A percentile compares a stretch with the other conserved stretches of the same genome.
Evolutionary conservation across 2,113 vertebrate genomes (phyloP).

Genomic region (Ophthalmolycus amberensis): DNA sequence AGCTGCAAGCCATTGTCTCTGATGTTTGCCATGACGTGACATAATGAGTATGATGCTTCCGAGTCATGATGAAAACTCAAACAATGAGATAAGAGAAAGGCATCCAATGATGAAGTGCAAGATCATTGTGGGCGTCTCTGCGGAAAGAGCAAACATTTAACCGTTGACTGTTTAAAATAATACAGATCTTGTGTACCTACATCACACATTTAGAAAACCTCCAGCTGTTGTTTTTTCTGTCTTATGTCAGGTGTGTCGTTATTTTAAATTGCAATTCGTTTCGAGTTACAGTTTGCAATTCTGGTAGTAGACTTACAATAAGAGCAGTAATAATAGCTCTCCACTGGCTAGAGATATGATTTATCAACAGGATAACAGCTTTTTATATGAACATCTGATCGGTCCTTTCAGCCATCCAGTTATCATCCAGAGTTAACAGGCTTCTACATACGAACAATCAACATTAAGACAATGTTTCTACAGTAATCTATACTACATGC

Average conservation of each 20-base stretch:
- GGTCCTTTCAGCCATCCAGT: not conserved
- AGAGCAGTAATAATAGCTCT: not conserved
- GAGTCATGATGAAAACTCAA: not conserved
- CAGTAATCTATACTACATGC: not conserved
- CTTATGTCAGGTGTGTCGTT: not conserved
- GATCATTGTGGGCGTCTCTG: not conserved
- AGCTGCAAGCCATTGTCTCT: not conserved
- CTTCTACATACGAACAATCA: not conserved
- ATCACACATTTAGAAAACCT: slow-evolving; percentile 8
- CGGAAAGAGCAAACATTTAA: slow-evolving; percentile 2
- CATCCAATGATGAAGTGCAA: not conserved
- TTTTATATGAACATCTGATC: not conserved
- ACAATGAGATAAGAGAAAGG: not conserved
- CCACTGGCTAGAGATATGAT: not conserved
- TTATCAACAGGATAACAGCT: slow-evolving; percentile 5
- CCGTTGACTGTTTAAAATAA: slow-evolving; percentile 8
- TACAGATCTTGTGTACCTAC: not conserved
- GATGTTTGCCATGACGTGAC: not conserved
- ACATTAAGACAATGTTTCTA: not conserved
- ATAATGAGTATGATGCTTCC: not conserved
- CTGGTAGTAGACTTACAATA: not conserved
- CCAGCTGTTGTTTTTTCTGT: not conserved
- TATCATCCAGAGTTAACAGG: not conserved
- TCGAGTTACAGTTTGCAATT: not conserved
- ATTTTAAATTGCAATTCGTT: not conserved